A percentile compares a stretch with the other conserved stretches of the same genome.
Evolutionary conservation across 2,113 vertebrate species (phyloP).

Genomic region (Rhadina sibilatrix): DNA sequence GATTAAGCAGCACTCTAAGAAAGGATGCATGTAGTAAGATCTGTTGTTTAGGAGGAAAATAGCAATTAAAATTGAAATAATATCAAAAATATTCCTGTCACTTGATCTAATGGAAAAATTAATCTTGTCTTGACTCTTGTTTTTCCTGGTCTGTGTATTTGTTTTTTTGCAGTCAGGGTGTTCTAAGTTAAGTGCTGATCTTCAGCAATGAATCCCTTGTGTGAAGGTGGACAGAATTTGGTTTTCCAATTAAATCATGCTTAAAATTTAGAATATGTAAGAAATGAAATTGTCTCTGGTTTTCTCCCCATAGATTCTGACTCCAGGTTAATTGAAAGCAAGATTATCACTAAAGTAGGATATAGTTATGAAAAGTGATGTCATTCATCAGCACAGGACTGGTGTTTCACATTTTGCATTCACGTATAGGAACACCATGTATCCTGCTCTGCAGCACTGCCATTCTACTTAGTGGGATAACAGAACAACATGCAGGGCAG

Average conservation of each 20-base stretch:
- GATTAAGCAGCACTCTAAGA: not conserved
- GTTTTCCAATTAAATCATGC: not conserved
- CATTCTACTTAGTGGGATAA: not conserved
- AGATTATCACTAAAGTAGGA: not conserved
- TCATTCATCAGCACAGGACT: not conserved
- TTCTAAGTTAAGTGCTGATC: not conserved
- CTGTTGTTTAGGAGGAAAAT: not conserved
- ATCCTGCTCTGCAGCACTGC: not conserved
- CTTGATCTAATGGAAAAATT: not conserved
- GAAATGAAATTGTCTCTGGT: not conserved
- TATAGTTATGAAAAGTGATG: not conserved
- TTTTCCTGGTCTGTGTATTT: not conserved
- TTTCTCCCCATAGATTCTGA: not conserved
- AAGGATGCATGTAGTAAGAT: not conserved
- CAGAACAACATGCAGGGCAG: rapidly evolving
- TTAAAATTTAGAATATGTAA: not conserved
- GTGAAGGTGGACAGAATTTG: not conserved
- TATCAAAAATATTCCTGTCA: not conserved
- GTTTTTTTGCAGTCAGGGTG: not conserved
- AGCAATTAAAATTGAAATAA: not conserved
- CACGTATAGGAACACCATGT: not conserved
- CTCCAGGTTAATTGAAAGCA: not conserved
- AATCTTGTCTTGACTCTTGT: not conserved
- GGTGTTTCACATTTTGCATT: not conserved
- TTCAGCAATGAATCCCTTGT: not conserved